These are phyloP conservation scores for Bilobella aurantiaca DNA, from an alignment of 1,140 invertebrate species.

Conservation along the genomic window DNA sequence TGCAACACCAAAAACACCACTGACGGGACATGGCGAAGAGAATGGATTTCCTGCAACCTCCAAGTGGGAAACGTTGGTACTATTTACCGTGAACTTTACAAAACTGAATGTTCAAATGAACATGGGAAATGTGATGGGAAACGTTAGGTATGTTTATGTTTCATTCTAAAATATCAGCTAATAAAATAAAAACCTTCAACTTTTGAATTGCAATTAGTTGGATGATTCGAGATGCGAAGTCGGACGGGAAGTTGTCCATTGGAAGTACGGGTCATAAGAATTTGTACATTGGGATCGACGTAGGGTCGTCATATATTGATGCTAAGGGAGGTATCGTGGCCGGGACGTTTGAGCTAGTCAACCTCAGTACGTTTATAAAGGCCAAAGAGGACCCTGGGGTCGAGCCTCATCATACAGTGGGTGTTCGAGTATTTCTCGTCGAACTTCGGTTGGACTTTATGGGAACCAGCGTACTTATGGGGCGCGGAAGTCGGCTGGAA, in stretches of 20 bases:
- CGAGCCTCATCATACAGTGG: conserved; percentile 77
- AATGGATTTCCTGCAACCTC: conserved; percentile 20
- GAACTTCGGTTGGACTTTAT: conserved; percentile 90
- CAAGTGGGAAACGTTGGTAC: conserved; percentile 82
- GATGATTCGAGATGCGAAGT: conserved; percentile 80
- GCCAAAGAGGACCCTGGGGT: conserved; percentile 78
- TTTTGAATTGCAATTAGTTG: conserved; percentile 48
- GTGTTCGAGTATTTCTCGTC: conserved; percentile 70
- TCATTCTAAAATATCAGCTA: not conserved
- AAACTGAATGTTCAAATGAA: conserved; percentile 94
- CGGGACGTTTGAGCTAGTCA: conserved; percentile 80
- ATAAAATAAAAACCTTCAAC: not conserved
- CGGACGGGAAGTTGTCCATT: conserved; percentile 80
- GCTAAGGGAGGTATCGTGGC: conserved; percentile 93
- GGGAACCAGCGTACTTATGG: conserved; percentile 78
- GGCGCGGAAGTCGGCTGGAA: conserved; percentile 67
- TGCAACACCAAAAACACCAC: conserved; percentile 12
- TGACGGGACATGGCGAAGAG: conserved; percentile 10
- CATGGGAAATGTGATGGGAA: conserved; percentile 98
- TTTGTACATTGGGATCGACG: conserved; percentile 73
- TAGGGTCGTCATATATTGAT: conserved; percentile 81
- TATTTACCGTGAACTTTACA: conserved; percentile 92
- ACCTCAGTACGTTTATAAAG: conserved; percentile 74
- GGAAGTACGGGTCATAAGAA: conserved; percentile 90
- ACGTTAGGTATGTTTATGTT: conserved; percentile 64